Base-by-base conservation (phyloP, 2,113 vertebrate species). In the Sebastes fasciatus region DNA sequence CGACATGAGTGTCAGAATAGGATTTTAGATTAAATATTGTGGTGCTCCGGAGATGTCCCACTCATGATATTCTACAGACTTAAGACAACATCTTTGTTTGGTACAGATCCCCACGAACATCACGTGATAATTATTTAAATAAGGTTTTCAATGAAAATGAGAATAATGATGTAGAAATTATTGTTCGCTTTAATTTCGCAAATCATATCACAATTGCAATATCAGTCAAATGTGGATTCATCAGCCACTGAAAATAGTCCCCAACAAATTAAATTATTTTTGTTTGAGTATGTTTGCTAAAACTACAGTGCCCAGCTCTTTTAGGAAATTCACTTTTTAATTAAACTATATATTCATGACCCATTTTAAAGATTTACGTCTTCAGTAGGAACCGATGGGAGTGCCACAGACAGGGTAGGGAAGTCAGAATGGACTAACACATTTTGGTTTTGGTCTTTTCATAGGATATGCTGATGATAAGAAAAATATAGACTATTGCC, bases 211-310 rank as follows among this genome's bases (percentile, higher is more conserved):
- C 34, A 34, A 34, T 34, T 34, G 34, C 34, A 34, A 34, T 34
- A 34, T 34, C 34, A 34, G 34, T 34, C 34, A 34, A 34, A 34
- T 34, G 34, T 34, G 34, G 34, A 34, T 34, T 34, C 34, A 34
- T 34, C 34, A 34, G 34, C 58, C 3, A 40, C 13, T 57, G 11
- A 64, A 79, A 75, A 69, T 73, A 72, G 64, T 70, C 57, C 52
- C 19, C 13, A 52, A 52, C 8, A 60, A 60, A 49, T 43, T 8
- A 2, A 8, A 62, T 75, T 76, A 5, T 7, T 51, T 45, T 46
- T 55, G 48, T 45, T 17, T 26, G 52, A 52, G 51, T 52, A 17
- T 1, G 13, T 42, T 63, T 74, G 55, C 42, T 14, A 10, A 26
- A 23, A 62, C 34, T 34, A 65, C n/a, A 55, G 19, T 10, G 19